Percentiles rank a stretch among this genome's conserved stretches.
Conservation (phyloP, 2,113 vertebrate genomes). For the Antigone vipio region DNA sequence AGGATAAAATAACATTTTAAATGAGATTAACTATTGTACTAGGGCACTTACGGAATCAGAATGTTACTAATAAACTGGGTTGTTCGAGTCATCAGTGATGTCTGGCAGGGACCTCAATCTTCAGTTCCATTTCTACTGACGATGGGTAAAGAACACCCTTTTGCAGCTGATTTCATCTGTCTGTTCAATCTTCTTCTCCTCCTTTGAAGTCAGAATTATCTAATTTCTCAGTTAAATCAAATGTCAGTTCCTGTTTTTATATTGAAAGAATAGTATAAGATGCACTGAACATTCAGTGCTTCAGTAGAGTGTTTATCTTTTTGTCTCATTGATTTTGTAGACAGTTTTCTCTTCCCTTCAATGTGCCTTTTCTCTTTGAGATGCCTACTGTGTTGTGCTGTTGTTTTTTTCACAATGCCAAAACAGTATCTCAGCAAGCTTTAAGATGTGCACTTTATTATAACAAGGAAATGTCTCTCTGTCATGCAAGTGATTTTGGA, state of each 20-base stretch:
- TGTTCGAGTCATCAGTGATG: not conserved
- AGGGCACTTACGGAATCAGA: not conserved
- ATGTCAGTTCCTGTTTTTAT: constrained; percentile 21
- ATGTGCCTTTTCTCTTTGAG: not conserved
- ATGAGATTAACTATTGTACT: not conserved
- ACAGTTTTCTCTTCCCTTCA: constrained; percentile 24
- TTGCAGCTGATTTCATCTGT: constrained; percentile 23
- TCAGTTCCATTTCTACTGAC: not conserved
- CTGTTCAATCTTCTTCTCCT: not conserved
- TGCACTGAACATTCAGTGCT: not conserved
- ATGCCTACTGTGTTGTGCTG: not conserved
- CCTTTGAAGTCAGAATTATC: constrained; percentile 48
- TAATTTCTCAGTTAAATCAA: constrained; percentile 50
- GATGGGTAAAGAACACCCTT: not conserved
- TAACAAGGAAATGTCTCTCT: not conserved
- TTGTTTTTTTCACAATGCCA: not conserved
- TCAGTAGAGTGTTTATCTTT: constrained; percentile 12
- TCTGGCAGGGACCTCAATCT: not conserved
- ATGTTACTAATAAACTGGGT: not conserved
- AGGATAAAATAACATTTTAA: not conserved
- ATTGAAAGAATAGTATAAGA: not conserved
- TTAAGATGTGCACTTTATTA: not conserved
- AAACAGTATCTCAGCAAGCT: not conserved
- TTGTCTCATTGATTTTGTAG: constrained; percentile 39
- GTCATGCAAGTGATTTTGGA: not conserved